Evolutionary conservation across 2,888 invertebrate genomes (phyloP).

Genomic region (Chalcis sispes): DNA sequence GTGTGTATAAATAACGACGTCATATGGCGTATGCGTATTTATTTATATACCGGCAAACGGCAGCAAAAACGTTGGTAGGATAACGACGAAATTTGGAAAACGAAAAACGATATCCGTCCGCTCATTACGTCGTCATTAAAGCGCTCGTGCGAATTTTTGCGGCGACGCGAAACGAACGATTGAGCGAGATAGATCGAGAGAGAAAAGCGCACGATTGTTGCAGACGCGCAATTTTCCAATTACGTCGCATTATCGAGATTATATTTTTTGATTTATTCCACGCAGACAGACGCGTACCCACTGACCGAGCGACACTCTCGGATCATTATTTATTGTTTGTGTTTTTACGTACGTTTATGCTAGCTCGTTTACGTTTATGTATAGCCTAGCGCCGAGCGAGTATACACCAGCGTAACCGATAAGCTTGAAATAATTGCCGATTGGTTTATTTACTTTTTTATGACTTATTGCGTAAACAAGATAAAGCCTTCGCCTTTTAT

Average conservation of each 20-base stretch:
- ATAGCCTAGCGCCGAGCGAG: background rate
- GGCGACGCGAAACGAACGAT: slow-evolving; percentile 8
- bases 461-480: slow-evolving; percentile 43
- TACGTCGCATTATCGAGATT: slow-evolving; percentile 48
- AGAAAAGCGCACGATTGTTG: background rate
- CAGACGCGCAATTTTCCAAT: slow-evolving; percentile 47
- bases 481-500: background rate
- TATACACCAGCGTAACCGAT: slow-evolving; percentile 13
- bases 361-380: background rate
- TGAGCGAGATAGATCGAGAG: too few relatives aligned
- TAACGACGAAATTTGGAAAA: slow-evolving; percentile 30
- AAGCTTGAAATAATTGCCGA: slow-evolving; percentile 46
- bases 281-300: background rate
- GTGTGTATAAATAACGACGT: slow-evolving; percentile 1
- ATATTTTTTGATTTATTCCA: slow-evolving; percentile 41
- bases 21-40: background rate
- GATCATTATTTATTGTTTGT: slow-evolving; percentile 42
- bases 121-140: slow-evolving; percentile 45
- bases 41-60: background rate
- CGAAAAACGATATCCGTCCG: slow-evolving; percentile 23
- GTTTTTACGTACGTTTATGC: background rate
- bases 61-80: background rate
- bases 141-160: slow-evolving; percentile 36
- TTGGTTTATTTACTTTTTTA: slow-evolving; percentile 47
- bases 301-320: background rate